Base-by-base conservation (phyloP, 2,888 invertebrate species). In the Stenchaetothrips biformis region DNA sequence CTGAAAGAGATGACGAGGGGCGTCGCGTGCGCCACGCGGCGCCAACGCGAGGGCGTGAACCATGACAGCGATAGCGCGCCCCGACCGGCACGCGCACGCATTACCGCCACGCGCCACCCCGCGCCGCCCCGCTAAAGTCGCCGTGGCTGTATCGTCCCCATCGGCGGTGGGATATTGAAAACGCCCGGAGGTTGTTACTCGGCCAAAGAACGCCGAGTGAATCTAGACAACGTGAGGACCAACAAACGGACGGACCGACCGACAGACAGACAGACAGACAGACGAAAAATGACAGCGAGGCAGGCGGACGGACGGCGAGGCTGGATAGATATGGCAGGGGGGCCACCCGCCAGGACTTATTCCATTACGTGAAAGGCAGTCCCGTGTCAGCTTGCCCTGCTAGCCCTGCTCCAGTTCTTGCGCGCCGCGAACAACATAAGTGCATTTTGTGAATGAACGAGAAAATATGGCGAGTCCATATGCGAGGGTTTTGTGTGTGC, bases 391-490 rank as follows among this genome's bases (percentile, higher is more conserved):
- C 37, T n/a, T 6, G 67, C n/a, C n/a, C n/a, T 37, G 37, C 37
- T 37, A 1, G 67, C 37, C 37, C 67, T 21, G 67, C 8, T 67
- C 67, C 8, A 67, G 67, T 67, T 67, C 9, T 67, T 21, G 37
- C 37, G 37, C 67, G n/a, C n/a, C 21, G n/a, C 67, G 67, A 67
- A 67, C 67, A 67, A 67, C 67, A 67, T 67, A 67, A 67, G 67
- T 67, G 67, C 67, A 67, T 67, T 67, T 67, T 21, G 67, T 67
- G 67, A 67, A 67, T 67, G 67, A 67, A 67, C 67, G 67, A 67
- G 67, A 67, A 67, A 67, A 67, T 67, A 67, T 67, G 67, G 67
- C 67, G 21, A 0, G 67, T 67, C 67, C 67, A 67, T 67, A 67
- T 67, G 67, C 67, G 67, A 67, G 67, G 67, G 67, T 67, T 67